Base-by-base conservation (phyloP, 2,797 vertebrate species). In the Helicolenus hilgendorfi region DNA sequence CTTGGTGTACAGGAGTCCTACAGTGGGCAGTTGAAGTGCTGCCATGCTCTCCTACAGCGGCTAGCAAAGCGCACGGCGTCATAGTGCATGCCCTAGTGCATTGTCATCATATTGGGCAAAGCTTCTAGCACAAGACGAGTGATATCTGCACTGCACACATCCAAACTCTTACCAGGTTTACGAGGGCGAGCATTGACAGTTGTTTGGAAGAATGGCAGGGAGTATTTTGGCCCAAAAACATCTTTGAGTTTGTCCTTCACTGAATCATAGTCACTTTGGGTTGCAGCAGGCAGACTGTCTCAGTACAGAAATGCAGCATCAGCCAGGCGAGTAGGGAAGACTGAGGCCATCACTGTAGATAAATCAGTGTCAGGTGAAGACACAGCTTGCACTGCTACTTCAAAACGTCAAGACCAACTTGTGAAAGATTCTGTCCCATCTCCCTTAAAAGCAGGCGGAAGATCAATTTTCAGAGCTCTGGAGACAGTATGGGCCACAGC, bases 71-170 rank as follows among this genome's bases (percentile, higher is more conserved):
- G 3, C 7, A 84, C 1, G 0, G 9, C 58, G 2, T 65, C 64
- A 3, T 27, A 27, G 26, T 27, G 26, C 26, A 27, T 27, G 26
- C 26, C 26, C 26, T 27, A 27, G 59, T 67, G 77, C 65, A 79
- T 59, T 79, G 13, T 27, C 6, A 26, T 78, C 67, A 38, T 78
- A 78, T 75, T 60, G 1, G 70, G 73, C 10, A 45, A 11, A 4
- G 7, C 8, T 67, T 67, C 36, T 20, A 26, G 38, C 4, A 79
- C 77, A 67, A 84, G 79, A 35, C 31, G 26, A 3, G 85, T 86
- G 36, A 88, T 86, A 20, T 86, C 73, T 33, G 80, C 83, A 76
- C 73, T 65, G 53, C 6, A 86, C 79, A 26, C 77, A 75, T 86
- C 27, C 27, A 5, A 6, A 69, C 78, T 82, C 13, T 87, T 71